Evolutionary conservation across 2,888 invertebrate species (phyloP).

Genomic region (Stenotaenia linearis): DNA sequence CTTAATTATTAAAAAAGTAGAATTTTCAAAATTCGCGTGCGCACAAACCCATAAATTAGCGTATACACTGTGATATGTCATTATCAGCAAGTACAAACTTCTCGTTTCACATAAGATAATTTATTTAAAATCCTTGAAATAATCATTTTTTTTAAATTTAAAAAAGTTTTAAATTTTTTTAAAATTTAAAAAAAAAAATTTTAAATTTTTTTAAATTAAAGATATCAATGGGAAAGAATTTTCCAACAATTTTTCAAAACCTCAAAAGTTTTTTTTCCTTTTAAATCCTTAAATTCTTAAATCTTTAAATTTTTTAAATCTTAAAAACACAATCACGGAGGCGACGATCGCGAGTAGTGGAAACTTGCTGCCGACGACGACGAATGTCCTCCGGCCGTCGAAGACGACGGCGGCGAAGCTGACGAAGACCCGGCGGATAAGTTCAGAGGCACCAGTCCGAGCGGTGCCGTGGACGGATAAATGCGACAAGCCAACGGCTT

Average conservation of each 20-base stretch:
- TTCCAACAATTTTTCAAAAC: no score
- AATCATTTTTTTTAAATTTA: neutral
- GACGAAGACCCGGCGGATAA: constrained; percentile 31
- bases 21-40: neutral
- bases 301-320: neutral
- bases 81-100: neutral
- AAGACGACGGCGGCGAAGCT: neutral
- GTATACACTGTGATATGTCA: neutral
- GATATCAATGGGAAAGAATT: no score
- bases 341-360: constrained; percentile 40
- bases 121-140: neutral
- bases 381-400: neutral
- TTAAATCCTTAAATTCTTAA: no score
- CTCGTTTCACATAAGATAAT: neutral
- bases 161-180: no score
- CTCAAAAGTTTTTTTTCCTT: no score
- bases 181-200: no score
- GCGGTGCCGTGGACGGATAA: constrained; percentile 37
- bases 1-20: neutral
- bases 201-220: neutral
- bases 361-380: constrained; percentile 32
- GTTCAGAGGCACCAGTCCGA: constrained; percentile 50
- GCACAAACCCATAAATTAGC: neutral
- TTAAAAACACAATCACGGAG: constrained; percentile 30
- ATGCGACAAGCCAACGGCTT: constrained; percentile 75